These are phyloP conservation scores for Thermophis baileyi DNA, from an alignment of 2,113 vertebrate genomes.

Conservation along the genomic window DNA sequence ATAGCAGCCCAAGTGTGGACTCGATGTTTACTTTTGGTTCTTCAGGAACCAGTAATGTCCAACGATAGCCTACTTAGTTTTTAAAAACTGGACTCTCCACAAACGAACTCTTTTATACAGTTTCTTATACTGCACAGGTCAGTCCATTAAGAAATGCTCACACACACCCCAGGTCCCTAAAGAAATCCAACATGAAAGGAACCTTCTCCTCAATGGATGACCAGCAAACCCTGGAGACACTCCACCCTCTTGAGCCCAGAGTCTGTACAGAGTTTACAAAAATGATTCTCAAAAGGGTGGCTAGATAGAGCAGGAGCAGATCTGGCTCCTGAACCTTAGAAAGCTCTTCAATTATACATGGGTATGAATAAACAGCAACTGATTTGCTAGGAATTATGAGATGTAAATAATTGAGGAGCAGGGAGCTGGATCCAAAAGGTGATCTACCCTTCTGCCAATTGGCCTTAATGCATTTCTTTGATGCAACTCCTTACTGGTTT, in stretches of 20 bases:
- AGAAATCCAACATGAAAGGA: slow-evolving; percentile 80
- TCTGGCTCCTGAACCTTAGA: slow-evolving; percentile 74
- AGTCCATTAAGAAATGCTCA: slow-evolving; percentile 65
- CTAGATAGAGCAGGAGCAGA: slow-evolving; percentile 67
- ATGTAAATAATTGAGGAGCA: slow-evolving; percentile 76
- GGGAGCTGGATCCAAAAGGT: slow-evolving; percentile 61
- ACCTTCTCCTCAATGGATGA: slow-evolving; percentile 69
- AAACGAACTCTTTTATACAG: not conserved
- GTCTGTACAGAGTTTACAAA: slow-evolving; percentile 58
- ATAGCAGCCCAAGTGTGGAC: too few species aligned
- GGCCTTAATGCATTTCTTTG: slow-evolving; percentile 74
- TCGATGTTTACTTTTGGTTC: too few species aligned
- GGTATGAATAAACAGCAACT: slow-evolving; percentile 74
- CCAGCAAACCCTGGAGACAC: slow-evolving; percentile 67
- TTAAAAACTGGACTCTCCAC: not conserved
- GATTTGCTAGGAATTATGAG: slow-evolving; percentile 80
- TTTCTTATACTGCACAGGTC: slow-evolving; percentile 5
- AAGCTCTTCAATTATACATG: slow-evolving; percentile 78
- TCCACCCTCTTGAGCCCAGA: not conserved
- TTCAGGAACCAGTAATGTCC: not conserved
- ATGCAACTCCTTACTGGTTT: slow-evolving; percentile 61
- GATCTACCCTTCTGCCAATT: slow-evolving; percentile 67
- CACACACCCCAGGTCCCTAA: slow-evolving; percentile 71
- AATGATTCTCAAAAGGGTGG: slow-evolving; percentile 67
- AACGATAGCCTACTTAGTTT: not conserved